Base-by-base conservation (phyloP, 2,113 vertebrate genomes). In the Cheirogaleus medius region DNA sequence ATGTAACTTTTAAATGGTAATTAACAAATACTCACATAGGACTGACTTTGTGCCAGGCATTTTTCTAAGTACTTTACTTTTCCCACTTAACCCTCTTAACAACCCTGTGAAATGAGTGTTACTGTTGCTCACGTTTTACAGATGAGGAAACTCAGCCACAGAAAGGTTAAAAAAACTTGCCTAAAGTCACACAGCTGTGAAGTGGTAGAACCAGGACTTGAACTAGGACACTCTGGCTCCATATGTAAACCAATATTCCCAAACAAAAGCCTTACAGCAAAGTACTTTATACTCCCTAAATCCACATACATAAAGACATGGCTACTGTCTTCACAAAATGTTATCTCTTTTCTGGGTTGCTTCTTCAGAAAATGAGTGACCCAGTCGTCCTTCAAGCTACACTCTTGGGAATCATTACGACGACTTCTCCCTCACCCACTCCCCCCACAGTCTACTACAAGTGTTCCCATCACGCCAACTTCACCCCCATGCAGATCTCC, bases 401-500 rank as follows among this genome's bases (percentile, higher is more conserved):
- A 44, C 7, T 54, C 63, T 37, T 32, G n/a, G 27, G 27, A 39
- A 47, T 49, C 12, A 2, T 52, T 47, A 69, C 10, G 49, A 58
- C 0, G 0, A 10, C n/a, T 12, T 71, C 44, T 42, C 21, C 54
- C 54, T 68, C 0, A 0, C 23, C 32, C 32, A 47, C 17, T 68
- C 12, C 15, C 12, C 15, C 12, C n/a, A 42, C 1, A 6, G 69
- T 29, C 37, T 56, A 34, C 37, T 56, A 34, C 47, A 64, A 20
- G 4, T 13, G 47, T 27, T 69, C 17, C 25, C 3, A 1, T 11
- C 8, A 39, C 0, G 6, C 37, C 32, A 58, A 52, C 84, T 49
- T 39, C n/a, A 86, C 13, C 56, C 52, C 4, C 0, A 27, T 0
- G 0, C 8, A 9, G 32, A 3, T 25, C 58, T 71, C 37, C 32